Conservation (phyloP, 2,797 vertebrate species). For the Zenarchopterus dispar region DNA sequence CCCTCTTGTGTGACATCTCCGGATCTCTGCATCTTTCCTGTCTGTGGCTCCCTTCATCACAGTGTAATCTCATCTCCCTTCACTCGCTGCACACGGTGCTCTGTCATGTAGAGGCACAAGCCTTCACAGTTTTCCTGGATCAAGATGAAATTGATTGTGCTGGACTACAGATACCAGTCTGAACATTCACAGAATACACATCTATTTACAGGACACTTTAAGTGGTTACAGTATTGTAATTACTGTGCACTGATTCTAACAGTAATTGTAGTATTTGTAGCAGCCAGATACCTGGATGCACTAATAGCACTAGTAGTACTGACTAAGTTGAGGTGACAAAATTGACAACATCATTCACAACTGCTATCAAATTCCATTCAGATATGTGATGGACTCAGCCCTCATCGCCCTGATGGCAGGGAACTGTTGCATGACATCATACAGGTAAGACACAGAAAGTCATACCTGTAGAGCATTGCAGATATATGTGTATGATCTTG, state of each 20-base stretch:
- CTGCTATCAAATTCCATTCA: constrained; percentile 57
- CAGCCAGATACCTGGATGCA: constrained; percentile 67
- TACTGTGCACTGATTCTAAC: constrained; percentile 73
- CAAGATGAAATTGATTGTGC: constrained; percentile 46
- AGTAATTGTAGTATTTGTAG: constrained; percentile 64
- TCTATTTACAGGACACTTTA: constrained; percentile 78
- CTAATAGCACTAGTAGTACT: constrained; percentile 56
- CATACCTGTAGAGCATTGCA: constrained; percentile 61
- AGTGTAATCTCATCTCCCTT: constrained; percentile 24
- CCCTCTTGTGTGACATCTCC: neutral
- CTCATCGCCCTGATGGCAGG: constrained; percentile 74
- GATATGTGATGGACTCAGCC: constrained; percentile 68
- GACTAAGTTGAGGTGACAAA: constrained; percentile 65
- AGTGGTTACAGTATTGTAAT: constrained; percentile 74
- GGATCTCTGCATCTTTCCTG: neutral
- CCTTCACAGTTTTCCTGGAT: constrained; percentile 64
- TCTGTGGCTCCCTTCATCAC: constrained; percentile 19
- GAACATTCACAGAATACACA: constrained; percentile 58
- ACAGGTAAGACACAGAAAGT: constrained; percentile 70
- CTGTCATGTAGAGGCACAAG: constrained; percentile 54
- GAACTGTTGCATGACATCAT: constrained; percentile 47
- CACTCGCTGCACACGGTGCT: constrained; percentile 38
- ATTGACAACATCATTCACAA: constrained; percentile 66
- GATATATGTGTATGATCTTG: constrained; percentile 43
- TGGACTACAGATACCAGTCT: constrained; percentile 46